Evolutionary conservation across 2,888 invertebrate species (phyloP), one percentile per base, ranked within the genome.

Genomic region (Sinodicranocentrus sp.): DNA sequence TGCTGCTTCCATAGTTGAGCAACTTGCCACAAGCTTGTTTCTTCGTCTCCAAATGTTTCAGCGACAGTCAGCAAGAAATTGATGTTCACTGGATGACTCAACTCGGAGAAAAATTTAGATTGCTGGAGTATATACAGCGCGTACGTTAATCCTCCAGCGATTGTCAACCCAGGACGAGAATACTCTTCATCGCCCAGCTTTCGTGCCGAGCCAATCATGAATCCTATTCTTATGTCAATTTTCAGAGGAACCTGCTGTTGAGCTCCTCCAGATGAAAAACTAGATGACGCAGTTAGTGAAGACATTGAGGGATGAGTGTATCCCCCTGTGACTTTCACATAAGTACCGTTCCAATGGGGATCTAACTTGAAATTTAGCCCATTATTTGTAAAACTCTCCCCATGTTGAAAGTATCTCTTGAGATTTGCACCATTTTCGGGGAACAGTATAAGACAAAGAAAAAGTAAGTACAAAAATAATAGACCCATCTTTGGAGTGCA

Each of bases 31-130:
- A 98, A 96, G 90, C 97, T 97, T 78, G 94, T 93, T 88, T 94
- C 94, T 91, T 98, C 97, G 89, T 96, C 94, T 0, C 98, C 98
- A 90, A 94, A 97, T 0, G 98, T 98, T 91, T 98, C 98, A 0
- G 96, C 96, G 2, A 97, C 94, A 59, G 79, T 82, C 23, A 88
- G 75, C 21, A 77, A 19, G 70, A 88, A 84, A 44, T 84, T 84
- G 21, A 88, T 82, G 52, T 85, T 85, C 39, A 85, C 85, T 28
- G 76, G 77, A 52, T 82, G 73, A 33, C 73, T 68, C 73, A 82
- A 68, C 15, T 67, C 65, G 25, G 79, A 72, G 28, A 91, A 85
- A 13, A 90, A 89, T 15, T 88, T 88, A 1, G 75, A 82, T 82
- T 91, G 91, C 6, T 71, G 71, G 70, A 97, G 94, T 91, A 97